These are phyloP conservation scores for Microplitis demolitor DNA, from an alignment of 1,140 invertebrate genomes.

Conservation along the genomic window DNA sequence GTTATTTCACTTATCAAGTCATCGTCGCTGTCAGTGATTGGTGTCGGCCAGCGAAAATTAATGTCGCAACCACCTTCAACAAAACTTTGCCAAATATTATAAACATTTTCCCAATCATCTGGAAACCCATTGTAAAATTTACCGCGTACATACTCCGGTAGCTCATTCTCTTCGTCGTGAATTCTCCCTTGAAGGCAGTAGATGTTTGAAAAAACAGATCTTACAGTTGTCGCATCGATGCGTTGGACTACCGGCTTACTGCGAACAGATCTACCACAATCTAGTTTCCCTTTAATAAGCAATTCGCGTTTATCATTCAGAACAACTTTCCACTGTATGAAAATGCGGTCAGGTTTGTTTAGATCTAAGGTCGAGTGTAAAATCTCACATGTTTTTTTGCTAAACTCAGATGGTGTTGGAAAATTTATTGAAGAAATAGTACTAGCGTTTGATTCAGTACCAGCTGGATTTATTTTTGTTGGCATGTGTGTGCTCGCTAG, in stretches of 20 bases:
- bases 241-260: conserved; percentile 49
- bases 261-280: conserved; percentile 39
- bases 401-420: conserved; percentile 5
- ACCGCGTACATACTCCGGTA: conserved; percentile 49
- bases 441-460: not conserved
- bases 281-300: conserved; percentile 46
- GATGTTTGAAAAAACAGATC: conserved; percentile 45
- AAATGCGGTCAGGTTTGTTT: conserved; percentile 23
- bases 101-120: conserved; percentile 55
- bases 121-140: conserved; percentile 58
- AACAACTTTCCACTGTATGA: conserved; percentile 44
- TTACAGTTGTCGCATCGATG: conserved; percentile 32
- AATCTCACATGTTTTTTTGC: not conserved
- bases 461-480: not conserved
- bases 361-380: not conserved
- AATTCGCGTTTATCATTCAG: conserved; percentile 42
- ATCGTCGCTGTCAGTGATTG: conserved; percentile 50
- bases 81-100: conserved; percentile 47
- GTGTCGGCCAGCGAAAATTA: conserved; percentile 52
- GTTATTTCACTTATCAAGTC: conserved; percentile 49
- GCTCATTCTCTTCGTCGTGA: conserved; percentile 40
- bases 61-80: conserved; percentile 30
- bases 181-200: conserved; percentile 48
- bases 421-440: conserved; percentile 10
- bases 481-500: not conserved